Evolutionary conservation across 2,797 vertebrate genomes (phyloP).

Genomic region (Bradypus variegatus): DNA sequence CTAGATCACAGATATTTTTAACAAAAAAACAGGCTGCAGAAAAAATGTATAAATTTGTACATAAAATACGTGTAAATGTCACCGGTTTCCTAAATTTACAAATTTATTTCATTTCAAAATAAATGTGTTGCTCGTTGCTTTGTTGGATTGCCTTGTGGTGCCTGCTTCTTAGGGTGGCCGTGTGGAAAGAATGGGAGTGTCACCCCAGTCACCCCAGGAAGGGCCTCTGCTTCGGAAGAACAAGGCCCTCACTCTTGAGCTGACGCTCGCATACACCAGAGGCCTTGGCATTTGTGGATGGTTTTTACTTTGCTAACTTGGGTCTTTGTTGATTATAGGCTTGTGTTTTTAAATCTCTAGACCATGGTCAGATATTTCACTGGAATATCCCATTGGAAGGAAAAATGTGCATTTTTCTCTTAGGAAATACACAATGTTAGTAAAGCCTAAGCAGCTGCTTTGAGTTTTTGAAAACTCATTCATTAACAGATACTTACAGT

Average conservation of each 20-base stretch:
- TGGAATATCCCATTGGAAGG: not conserved
- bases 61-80: not conserved
- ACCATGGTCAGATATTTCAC: not conserved
- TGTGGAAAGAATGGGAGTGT: not conserved
- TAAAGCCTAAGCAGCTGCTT: not conserved
- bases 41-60: not conserved
- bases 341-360: conserved; percentile 13
- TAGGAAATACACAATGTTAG: not conserved
- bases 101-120: conserved; percentile 26
- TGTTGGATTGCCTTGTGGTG: not conserved
- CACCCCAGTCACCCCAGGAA: not conserved
- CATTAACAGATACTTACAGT: not conserved
- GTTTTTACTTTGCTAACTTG: not conserved
- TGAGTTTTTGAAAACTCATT: not conserved
- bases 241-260: not conserved
- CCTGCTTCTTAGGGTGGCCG: not conserved
- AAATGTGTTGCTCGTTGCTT: not conserved
- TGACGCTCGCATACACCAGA: not conserved
- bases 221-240: not conserved
- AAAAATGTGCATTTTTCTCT: not conserved
- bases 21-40: conserved; percentile 16
- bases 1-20: not conserved
- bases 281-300: not conserved
- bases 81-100: not conserved
- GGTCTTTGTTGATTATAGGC: not conserved